Conservation (phyloP, 2,113 vertebrate genomes). For the Hypocryptadius cinnamomeus region DNA sequence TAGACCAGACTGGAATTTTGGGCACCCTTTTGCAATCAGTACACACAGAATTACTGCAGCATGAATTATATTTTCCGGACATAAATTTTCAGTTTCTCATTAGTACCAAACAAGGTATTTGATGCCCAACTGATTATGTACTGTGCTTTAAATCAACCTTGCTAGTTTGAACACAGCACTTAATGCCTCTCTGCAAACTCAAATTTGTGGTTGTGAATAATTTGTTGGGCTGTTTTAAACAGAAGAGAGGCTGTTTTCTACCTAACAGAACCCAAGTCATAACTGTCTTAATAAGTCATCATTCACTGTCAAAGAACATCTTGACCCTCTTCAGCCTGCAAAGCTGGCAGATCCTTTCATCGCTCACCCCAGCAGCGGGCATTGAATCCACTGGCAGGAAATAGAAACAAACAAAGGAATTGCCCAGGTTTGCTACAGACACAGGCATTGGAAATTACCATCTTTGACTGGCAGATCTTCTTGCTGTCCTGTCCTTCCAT, state of each 20-base stretch:
- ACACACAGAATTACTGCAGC: not conserved
- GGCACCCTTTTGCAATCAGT: not conserved
- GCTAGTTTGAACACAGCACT: not conserved
- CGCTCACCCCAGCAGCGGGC: not conserved
- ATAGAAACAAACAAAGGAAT: not conserved
- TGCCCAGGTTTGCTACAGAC: not conserved
- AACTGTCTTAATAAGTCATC: not conserved
- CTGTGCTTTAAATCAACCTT: not conserved
- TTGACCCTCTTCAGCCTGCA: not conserved
- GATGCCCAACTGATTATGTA: not conserved
- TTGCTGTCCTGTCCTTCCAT: slow-evolving; percentile 87
- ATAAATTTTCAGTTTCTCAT: not conserved
- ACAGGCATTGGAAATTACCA: slow-evolving; percentile 65
- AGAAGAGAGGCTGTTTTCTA: not conserved
- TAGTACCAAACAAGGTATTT: slow-evolving; percentile 3
- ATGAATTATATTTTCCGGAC: slow-evolving; percentile 30
- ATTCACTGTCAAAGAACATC: not conserved
- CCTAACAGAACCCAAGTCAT: not conserved
- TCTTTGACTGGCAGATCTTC: slow-evolving; percentile 80
- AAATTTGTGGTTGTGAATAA: not conserved
- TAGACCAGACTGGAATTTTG: not conserved
- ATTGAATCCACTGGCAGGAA: not conserved
- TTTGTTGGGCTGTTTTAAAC: not conserved
- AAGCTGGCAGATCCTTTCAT: not conserved
- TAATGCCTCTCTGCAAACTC: not conserved